Base-by-base conservation (phyloP, 2,888 invertebrate species). In the Automeris io region DNA sequence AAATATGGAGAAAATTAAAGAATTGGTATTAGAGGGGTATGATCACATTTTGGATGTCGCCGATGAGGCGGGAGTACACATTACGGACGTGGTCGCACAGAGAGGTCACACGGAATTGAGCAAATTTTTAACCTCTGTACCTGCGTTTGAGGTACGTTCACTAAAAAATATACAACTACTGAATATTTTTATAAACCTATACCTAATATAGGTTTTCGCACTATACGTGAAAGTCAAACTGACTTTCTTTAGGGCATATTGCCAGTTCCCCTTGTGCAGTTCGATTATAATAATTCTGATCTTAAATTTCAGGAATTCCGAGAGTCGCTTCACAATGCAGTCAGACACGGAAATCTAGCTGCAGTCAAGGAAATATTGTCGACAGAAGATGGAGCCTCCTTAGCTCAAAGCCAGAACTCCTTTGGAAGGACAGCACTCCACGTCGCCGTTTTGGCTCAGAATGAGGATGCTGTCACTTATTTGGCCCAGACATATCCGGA, bases 371-470 rank as follows among this genome's bases (percentile, higher is more conserved):
- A 88, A 32, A 70, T 91, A 2, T 43, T 90, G 19, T 81, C 88
- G 85, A 91, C 46, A 70, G 65, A 83, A 87, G 71, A 76, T 48
- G 65, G 90, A 57, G 36, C 73, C 48, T 61, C 76, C 24, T 51
- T 79, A 39, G 78, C 80, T 2, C 65, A 76, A 5, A 72, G 76
- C 0, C 92, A 91, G 64, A 93, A 92, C 64, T 79, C 87, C n/a
- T 89, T 89, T 68, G 93, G 95, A 4, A 89, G 95, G 42, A 93
- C 92, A 38, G 89, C 95, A 0, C 81, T 98, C 12, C 98, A 98
- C 65, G 90, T 96, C 35, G 96, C 96, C 0, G 93, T 97, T 8
- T 79, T 97, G 7, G 92, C 92, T 40, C 94, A 96, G 57, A 91
- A 93, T 38, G 92, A 93, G 48, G 93, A 95, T 40, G 90, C 96